Evolutionary conservation across 2,113 vertebrate species (phyloP).

Genomic region (Theropithecus gelada): DNA sequence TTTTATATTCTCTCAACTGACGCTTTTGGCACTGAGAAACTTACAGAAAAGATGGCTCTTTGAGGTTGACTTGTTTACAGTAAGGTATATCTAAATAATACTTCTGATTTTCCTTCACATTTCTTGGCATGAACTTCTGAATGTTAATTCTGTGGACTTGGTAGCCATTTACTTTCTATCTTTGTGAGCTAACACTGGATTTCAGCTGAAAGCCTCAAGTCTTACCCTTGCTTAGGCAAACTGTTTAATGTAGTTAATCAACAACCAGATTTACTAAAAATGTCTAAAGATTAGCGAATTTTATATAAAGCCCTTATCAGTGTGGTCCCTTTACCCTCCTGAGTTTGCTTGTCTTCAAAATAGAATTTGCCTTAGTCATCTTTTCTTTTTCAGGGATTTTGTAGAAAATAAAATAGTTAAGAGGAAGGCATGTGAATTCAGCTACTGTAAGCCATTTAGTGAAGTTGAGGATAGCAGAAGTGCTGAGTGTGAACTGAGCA

Average conservation of each 20-base stretch:
- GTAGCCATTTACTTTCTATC: neutral
- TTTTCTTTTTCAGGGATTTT: conserved; percentile 17
- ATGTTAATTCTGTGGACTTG: neutral
- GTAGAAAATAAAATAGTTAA: neutral
- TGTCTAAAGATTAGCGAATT: neutral
- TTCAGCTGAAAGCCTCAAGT: neutral
- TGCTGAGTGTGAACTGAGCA: neutral
- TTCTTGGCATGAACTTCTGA: neutral
- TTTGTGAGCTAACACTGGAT: neutral
- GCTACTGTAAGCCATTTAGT: neutral
- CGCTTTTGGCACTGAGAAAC: neutral
- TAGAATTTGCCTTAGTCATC: neutral
- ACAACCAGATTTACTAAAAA: neutral
- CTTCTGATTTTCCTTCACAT: neutral
- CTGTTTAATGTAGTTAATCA: neutral
- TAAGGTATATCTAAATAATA: neutral
- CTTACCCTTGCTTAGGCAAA: neutral
- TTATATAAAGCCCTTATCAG: neutral
- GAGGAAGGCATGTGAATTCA: neutral
- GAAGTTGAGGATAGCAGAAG: neutral
- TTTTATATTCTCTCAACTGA: neutral
- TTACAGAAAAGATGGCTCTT: neutral
- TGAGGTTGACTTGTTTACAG: neutral
- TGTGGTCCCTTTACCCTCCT: neutral
- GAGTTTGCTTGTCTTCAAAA: neutral